These are phyloP conservation scores for Meloe dianella DNA, from an alignment of 2,888 invertebrate species.

Conservation along the genomic window DNA sequence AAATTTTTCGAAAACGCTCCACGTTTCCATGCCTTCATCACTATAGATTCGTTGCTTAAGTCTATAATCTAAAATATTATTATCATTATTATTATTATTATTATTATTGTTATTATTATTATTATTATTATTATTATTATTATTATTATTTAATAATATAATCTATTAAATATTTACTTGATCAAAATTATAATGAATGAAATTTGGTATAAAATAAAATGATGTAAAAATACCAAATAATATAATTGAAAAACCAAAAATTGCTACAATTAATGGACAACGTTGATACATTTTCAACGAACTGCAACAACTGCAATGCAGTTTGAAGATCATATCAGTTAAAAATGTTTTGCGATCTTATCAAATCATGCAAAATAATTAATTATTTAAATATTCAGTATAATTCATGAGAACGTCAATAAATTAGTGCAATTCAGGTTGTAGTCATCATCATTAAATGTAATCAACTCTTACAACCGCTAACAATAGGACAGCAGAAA, in stretches of 20 bases:
- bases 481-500: no score
- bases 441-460: neutral
- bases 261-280: conserved; percentile 10
- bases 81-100: no score
- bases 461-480: no score
- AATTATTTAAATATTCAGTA: neutral
- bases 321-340: neutral
- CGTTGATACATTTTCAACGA: neutral
- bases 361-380: neutral
- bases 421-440: neutral
- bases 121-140: neutral
- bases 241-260: neutral
- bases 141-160: no score
- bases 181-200: neutral
- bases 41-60: neutral
- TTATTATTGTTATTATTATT: neutral
- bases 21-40: neutral
- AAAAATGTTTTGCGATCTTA: neutral
- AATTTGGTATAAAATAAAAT: neutral
- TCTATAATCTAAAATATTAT: neutral
- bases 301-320: neutral
- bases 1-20: neutral
- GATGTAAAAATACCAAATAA: neutral
- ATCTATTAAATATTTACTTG: neutral
- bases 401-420: neutral